A percentile compares a stretch with the other conserved stretches of the same genome.
These are phyloP conservation scores for Corydoras maculifer DNA, from an alignment of 2,113 vertebrate genomes.

Conservation along the genomic window DNA sequence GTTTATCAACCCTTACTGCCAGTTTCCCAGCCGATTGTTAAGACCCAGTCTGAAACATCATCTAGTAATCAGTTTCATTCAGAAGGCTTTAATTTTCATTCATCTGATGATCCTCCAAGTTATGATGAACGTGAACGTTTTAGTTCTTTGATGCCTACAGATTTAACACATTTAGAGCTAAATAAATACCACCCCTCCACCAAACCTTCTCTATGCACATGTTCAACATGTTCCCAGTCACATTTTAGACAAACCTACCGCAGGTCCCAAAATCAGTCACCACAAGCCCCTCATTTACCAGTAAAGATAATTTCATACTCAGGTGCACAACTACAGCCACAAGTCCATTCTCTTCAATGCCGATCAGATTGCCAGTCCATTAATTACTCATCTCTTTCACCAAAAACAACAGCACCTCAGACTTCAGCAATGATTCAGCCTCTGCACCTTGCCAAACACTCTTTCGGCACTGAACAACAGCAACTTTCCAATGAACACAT, in stretches of 20 bases:
- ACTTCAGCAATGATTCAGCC: conserved; percentile 56
- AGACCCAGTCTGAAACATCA: conserved; percentile 36
- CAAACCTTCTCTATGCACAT: conserved; percentile 59
- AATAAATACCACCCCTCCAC: conserved; percentile 55
- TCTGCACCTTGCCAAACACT: conserved; percentile 58
- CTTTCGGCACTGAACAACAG: conserved; percentile 51
- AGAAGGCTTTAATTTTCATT: conserved; percentile 53
- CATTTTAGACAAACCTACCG: conserved; percentile 54
- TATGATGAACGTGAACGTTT: conserved; percentile 73
- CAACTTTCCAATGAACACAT: conserved; percentile 49
- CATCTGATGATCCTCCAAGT: conserved; percentile 70
- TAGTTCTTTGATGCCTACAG: conserved; percentile 61
- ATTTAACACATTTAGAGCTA: conserved; percentile 52
- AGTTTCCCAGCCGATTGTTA: conserved; percentile 45
- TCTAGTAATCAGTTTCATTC: conserved; percentile 39
- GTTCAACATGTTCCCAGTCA: conserved; percentile 50
- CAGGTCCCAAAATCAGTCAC: conserved; percentile 56
- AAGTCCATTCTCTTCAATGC: conserved; percentile 55
- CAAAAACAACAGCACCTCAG: conserved; percentile 54
- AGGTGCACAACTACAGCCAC: conserved; percentile 46
- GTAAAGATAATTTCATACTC: conserved; percentile 50
- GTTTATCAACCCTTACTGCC: conserved; percentile 30
- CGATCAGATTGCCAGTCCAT: conserved; percentile 55
- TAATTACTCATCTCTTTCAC: conserved; percentile 53
- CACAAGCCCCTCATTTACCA: conserved; percentile 55